Evolutionary conservation across 2,888 invertebrate species (phyloP).

Genomic region (Villa cingulata): DNA sequence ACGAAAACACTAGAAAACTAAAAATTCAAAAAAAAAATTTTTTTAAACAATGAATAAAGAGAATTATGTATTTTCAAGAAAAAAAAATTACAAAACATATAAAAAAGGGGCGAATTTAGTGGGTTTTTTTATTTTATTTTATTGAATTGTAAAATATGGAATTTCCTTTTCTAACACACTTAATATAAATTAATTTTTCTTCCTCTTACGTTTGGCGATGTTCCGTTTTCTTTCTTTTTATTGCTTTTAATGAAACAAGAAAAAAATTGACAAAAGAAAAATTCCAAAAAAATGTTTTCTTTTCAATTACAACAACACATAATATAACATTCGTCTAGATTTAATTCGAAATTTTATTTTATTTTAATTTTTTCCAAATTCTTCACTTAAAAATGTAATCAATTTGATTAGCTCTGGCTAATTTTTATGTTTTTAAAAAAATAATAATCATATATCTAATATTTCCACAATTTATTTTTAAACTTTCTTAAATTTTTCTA

Average conservation of each 20-base stretch:
- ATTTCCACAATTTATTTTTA: not conserved
- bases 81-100: conserved; percentile 8
- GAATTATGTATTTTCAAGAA: too few species aligned
- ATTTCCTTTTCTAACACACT: not conserved
- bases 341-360: too few species aligned
- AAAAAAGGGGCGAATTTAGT: conserved; percentile 6
- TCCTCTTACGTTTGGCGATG: not conserved
- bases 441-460: not conserved
- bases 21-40: not conserved
- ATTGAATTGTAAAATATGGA: not conserved
- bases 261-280: not conserved
- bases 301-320: not conserved
- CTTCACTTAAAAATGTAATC: too few species aligned
- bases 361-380: too few species aligned
- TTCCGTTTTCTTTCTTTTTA: conserved; percentile 2
- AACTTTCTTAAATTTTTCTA: not conserved
- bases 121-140: not conserved
- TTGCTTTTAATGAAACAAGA: not conserved
- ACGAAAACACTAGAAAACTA: conserved; percentile 6
- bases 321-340: not conserved
- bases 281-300: too few species aligned
- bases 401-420: too few species aligned
- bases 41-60: too few species aligned
- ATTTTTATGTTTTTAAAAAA: too few species aligned
- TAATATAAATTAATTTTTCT: not conserved